A percentile compares a stretch with the other conserved stretches of the same genome.
These are phyloP conservation scores for Ischnura elegans DNA, from an alignment of 2,888 invertebrate species.

Conservation along the genomic window DNA sequence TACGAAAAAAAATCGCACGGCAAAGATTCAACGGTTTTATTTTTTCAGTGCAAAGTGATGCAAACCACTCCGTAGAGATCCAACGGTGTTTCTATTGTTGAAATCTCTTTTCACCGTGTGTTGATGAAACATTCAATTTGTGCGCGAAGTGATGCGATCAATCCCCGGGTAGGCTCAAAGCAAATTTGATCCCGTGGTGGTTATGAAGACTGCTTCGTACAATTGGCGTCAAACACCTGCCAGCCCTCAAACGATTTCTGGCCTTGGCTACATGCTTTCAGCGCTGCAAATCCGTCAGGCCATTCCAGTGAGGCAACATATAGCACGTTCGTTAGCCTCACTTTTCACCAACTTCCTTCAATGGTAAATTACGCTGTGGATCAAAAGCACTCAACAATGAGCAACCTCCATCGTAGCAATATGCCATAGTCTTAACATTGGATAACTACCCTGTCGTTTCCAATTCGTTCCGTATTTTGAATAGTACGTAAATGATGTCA, in stretches of 20 bases:
- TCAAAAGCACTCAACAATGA: too few species aligned
- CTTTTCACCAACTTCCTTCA: neutral
- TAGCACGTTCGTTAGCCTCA: neutral
- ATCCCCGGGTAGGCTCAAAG: neutral
- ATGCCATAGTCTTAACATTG: too few species aligned
- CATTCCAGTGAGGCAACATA: neutral
- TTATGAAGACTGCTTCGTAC: neutral
- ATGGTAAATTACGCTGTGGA: too few species aligned
- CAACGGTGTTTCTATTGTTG: neutral
- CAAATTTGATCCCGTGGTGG: neutral
- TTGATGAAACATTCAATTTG: neutral
- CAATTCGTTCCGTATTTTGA: too few species aligned
- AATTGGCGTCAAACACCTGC: conserved; percentile 1
- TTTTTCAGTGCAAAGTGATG: neutral
- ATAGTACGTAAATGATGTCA: too few species aligned
- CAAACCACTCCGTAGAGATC: too few species aligned
- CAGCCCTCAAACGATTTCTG: neutral
- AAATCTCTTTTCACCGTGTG: neutral
- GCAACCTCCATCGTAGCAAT: too few species aligned
- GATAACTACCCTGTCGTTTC: too few species aligned
- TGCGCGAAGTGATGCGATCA: neutral
- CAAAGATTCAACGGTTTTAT: neutral
- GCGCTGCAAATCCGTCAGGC: neutral
- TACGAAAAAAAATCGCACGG: neutral
- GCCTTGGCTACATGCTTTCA: neutral